phyloP scores from a whole-genome alignment of 2,888 invertebrate genomes.

The Noctua janthe region DNA sequence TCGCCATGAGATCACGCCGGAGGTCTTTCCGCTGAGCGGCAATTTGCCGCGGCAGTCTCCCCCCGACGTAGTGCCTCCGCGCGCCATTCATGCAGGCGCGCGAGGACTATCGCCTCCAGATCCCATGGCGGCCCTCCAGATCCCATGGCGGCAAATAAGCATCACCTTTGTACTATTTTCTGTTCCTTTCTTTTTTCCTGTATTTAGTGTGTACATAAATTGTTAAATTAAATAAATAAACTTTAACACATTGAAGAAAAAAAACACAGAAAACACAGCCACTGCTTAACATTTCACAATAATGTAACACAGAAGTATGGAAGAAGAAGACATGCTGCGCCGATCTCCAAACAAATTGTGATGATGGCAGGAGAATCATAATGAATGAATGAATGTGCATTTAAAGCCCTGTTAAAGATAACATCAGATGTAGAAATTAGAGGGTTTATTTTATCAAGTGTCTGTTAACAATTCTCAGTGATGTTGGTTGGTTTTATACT shows the following conservation, averaged over 20 bases:
- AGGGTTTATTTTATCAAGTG: background rate
- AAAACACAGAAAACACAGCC: background rate
- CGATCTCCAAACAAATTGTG: background rate
- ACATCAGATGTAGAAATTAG: background rate
- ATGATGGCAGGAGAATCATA: background rate
- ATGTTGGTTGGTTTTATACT: background rate
- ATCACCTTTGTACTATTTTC: no score
- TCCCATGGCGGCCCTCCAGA: no score
- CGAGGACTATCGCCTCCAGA: no score
- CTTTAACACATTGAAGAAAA: background rate
- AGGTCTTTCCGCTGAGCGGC: no score
- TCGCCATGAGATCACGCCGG: no score
- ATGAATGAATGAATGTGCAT: background rate
- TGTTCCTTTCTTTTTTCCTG: no score
- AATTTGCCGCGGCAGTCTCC: no score
- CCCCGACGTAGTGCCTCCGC: no score
- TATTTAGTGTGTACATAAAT: no score
- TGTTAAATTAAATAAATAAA: no score
- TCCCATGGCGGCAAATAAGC: no score
- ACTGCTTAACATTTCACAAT: background rate
- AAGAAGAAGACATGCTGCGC: background rate
- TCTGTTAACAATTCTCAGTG: background rate
- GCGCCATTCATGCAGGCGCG: no score
- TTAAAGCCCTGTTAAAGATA: background rate
- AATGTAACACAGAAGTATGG: background rate